These are phyloP conservation scores for Hemibagrus wyckioides DNA, from an alignment of 2,113 vertebrate genomes.

Conservation along the genomic window DNA sequence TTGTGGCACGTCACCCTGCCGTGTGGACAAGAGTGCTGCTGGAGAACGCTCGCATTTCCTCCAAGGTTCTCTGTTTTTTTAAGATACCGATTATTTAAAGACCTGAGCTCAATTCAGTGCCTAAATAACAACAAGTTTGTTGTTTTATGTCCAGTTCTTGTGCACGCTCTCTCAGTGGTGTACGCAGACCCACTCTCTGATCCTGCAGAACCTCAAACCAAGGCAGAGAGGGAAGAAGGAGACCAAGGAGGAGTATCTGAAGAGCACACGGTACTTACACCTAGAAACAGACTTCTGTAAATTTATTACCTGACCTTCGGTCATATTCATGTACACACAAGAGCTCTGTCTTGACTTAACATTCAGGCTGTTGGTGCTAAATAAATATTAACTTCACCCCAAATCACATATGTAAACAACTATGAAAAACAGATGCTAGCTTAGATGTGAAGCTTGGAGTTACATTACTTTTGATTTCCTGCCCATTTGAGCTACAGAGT, in stretches of 20 bases:
- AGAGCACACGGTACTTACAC: constrained; percentile 85
- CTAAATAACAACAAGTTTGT: not conserved
- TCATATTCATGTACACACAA: not conserved
- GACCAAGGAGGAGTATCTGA: constrained; percentile 96
- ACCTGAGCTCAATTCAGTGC: not conserved
- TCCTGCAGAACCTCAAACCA: constrained; percentile 96
- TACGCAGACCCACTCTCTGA: constrained; percentile 97
- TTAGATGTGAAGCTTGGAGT: not conserved
- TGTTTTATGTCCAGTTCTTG: constrained; percentile 79
- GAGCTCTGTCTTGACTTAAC: not conserved
- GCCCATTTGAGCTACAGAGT: too few relatives aligned
- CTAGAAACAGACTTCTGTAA: not conserved
- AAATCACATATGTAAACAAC: not conserved
- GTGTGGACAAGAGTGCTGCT: constrained; percentile 96
- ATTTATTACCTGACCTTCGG: not conserved
- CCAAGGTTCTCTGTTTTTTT: constrained; percentile 78
- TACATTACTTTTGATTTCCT: not conserved
- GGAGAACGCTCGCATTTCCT: constrained; percentile 92
- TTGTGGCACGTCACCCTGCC: constrained; percentile 92
- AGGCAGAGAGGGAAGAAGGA: constrained; percentile 96
- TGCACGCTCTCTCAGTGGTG: constrained; percentile 96
- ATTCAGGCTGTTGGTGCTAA: not conserved
- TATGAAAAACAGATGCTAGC: not conserved
- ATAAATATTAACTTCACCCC: not conserved
- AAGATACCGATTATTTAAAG: not conserved